Base-by-base conservation (phyloP, 2,888 invertebrate species). In the Ochropleura plecta region DNA sequence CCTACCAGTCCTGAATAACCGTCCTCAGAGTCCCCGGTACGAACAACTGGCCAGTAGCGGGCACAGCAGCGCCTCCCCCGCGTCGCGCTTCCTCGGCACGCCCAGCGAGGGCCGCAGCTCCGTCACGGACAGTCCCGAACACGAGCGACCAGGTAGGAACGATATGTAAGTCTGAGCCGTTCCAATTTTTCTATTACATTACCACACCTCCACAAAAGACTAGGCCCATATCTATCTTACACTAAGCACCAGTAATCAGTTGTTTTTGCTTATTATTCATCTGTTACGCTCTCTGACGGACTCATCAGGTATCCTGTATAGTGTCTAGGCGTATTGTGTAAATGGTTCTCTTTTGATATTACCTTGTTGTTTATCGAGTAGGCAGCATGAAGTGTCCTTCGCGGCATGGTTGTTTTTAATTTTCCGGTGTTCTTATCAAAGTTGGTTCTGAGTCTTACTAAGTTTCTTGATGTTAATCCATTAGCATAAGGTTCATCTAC, bases 131-230 rank as follows among this genome's bases (percentile, higher is more conserved):
- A 95, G 96, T 88, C 95, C 95, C 76, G 95, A 94, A 84, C 92
- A 89, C 86, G 93, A 95, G 88, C 95, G 95, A 94, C 95, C 95
- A 96, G 97, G 96, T 96, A 97, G 95, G 96, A 96, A 93, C 94
- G 95, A 96, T 95, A 95, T 96, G 96, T 96, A 96, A 96, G 96
- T 96, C 93, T 89, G 83, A 92, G 90, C 92, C 96, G 96, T 96
- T 96, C 96, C 96, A 96, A 96, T 95, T 94, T 95, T 94, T 89
- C 91, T 91, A 88, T 89, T 89, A 85, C 79, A 86, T 89, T 91
- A 90, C 89, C 91, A 89, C 88, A 88, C 89, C 60, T 70, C 89
- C 81, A 78, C 82, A 78, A 72, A 82, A 82, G 73, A 70, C 70
- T 81, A 84, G 80, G 79, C 66, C 77, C 76, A 82, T 66, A 79